Conservation (phyloP, 1,140 invertebrate species). For the Penaeus vannamei region DNA sequence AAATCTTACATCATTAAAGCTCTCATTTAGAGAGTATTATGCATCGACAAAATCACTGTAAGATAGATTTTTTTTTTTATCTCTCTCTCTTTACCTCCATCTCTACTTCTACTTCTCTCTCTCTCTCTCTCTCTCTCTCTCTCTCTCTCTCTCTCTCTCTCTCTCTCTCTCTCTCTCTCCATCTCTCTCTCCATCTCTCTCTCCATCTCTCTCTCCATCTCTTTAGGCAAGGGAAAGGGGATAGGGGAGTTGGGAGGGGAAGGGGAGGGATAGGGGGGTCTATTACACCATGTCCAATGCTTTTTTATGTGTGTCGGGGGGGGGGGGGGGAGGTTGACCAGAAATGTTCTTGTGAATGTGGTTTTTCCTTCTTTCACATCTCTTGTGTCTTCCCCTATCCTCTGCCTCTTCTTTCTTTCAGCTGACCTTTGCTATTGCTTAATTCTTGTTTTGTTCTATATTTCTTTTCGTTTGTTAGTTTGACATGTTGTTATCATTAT, state of each 20-base stretch:
- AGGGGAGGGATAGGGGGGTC: background rate
- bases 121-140: slow-evolving; percentile 10
- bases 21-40: too few relatives aligned
- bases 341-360: too few relatives aligned
- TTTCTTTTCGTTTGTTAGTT: too few relatives aligned
- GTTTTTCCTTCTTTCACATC: background rate
- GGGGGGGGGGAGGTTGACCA: too few relatives aligned
- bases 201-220: background rate
- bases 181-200: slow-evolving; percentile 7
- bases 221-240: too few relatives aligned
- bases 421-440: background rate
- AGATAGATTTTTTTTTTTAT: too few relatives aligned
- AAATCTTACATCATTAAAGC: too few relatives aligned
- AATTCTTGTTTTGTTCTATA: background rate
- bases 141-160: slow-evolving; percentile 30
- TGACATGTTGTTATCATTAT: too few relatives aligned
- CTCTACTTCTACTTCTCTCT: slow-evolving; percentile 26
- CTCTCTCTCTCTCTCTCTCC: slow-evolving; percentile 19
- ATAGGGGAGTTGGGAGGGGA: too few relatives aligned
- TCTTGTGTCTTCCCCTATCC: background rate
- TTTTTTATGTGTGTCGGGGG: background rate
- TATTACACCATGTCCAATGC: background rate
- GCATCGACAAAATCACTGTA: too few relatives aligned
- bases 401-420: background rate
- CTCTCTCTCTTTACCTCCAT: background rate